phyloP scores from a whole-genome alignment of 2,797 vertebrate species.

The Dermochelys coriacea region DNA sequence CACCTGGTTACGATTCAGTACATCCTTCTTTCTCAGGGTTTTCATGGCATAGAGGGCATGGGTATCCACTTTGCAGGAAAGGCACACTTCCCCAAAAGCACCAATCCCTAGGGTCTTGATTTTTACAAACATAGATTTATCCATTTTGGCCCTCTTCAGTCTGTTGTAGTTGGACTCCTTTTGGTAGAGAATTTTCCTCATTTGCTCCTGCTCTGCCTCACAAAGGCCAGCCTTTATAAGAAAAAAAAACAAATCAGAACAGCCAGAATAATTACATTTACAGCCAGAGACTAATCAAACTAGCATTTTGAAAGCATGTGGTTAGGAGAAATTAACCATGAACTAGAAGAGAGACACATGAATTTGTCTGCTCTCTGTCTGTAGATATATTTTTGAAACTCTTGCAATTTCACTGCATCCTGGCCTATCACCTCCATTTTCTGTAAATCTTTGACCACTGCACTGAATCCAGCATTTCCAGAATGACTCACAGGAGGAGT shows the following conservation, averaged over 20 bases:
- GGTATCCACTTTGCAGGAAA: conserved; percentile 98
- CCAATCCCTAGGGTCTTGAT: conserved; percentile 97
- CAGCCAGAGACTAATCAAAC: conserved; percentile 13
- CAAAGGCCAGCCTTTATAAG: conserved; percentile 93
- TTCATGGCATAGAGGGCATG: conserved; percentile 98
- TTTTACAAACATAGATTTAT: conserved; percentile 98
- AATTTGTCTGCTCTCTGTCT: background rate
- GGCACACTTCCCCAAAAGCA: conserved; percentile 97
- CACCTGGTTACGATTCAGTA: conserved; percentile 97
- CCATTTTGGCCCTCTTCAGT: conserved; percentile 98
- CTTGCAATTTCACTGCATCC: background rate
- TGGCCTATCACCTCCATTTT: background rate
- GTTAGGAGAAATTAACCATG: conserved; percentile 36
- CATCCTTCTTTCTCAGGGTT: conserved; percentile 96
- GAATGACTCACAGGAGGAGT: background rate
- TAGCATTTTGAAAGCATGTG: background rate
- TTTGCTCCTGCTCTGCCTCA: conserved; percentile 96
- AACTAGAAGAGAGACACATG: background rate
- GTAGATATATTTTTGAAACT: background rate
- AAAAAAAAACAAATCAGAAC: conserved; percentile 35
- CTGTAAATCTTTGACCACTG: accelerated
- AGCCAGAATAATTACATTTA: conserved; percentile 34
- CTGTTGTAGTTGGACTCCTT: conserved; percentile 99
- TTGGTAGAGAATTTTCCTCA: conserved; percentile 99
- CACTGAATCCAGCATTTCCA: background rate